Evolutionary conservation across 2,113 vertebrate genomes (phyloP), one percentile per base, ranked within the genome.

Genomic region (Typhlomys cinereus): DNA sequence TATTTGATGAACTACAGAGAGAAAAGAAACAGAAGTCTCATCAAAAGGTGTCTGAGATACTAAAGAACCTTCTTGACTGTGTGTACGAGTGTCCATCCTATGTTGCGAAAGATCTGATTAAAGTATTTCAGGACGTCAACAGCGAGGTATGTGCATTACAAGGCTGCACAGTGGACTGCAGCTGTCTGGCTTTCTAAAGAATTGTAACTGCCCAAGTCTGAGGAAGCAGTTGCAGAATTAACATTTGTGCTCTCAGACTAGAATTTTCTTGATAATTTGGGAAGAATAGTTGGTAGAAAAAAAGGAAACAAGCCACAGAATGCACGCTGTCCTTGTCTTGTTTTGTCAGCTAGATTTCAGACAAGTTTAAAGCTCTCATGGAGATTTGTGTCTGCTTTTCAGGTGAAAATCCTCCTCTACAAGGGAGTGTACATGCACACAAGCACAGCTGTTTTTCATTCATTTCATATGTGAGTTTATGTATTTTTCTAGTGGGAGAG

Each of bases 11-110:
- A 70, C 95, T 97, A 29, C 95, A 97, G 5, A 70, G 50, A 66
- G 96, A 97, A 6, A 41, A 88, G n/a, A 98, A 97, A 92, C 91
- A 41, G 70, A 98, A 98, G 93, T 88, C 96, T 17, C 96, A 97
- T 66, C 97, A 98, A 50, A 98, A 98, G 91, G 74, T 98, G 46
- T 95, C 96, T 44, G 91, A 94, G 71, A 97, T 98, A 4, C 93
- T 99, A 91, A 97, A 98, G 93, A 98, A 95, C 90, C 96, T 99
- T 64, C 96, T 99, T 48, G 91, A 94, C 67, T 97, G 97, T 94
- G 94, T 98, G 3, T 97, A 98, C 93, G 62, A 92, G 90, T 99
- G 98, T 69, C 99, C 99, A 6, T 98, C 99, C 1, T 99, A 99
- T 61, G 94, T 98, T 88, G 97, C 98, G 92, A 98, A 97, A 96